These are phyloP conservation scores for Heliconius hermathena DNA, from an alignment of 1,140 invertebrate genomes.

Conservation along the genomic window DNA sequence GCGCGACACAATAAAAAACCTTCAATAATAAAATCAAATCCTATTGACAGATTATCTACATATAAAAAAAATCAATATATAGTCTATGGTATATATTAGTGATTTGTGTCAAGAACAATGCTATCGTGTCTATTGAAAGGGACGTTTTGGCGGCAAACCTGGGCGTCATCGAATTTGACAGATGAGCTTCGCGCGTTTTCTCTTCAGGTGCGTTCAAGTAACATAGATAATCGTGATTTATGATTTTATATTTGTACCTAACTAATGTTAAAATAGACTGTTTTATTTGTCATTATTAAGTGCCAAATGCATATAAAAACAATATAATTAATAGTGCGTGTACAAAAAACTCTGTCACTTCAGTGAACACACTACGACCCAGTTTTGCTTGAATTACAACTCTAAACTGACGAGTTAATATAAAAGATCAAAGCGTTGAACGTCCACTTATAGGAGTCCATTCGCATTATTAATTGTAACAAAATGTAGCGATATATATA, in stretches of 20 bases:
- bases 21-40: conserved; percentile 31
- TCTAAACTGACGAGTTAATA: conserved; percentile 45
- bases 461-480: conserved; percentile 29
- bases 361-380: conserved; percentile 58
- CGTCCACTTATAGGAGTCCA: conserved; percentile 13
- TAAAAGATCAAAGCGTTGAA: conserved; percentile 53
- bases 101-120: conserved; percentile 65
- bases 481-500: conserved; percentile 25
- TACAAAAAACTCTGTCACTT: conserved; percentile 53
- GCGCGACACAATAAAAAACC: conserved; percentile 46
- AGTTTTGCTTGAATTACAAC: conserved; percentile 56
- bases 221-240: conserved; percentile 62
- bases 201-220: conserved; percentile 75
- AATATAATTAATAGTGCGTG: conserved; percentile 35
- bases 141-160: conserved; percentile 68
- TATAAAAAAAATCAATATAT: conserved; percentile 30
- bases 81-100: conserved; percentile 34
- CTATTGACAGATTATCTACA: conserved; percentile 26
- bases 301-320: conserved; percentile 21
- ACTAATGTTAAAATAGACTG: not conserved
- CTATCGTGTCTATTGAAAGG: conserved; percentile 59
- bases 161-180: conserved; percentile 65
- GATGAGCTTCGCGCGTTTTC: conserved; percentile 74
- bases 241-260: conserved; percentile 36
- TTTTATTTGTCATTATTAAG: conserved; percentile 27